A percentile compares a stretch with the other conserved stretches of the same genome.
phyloP scores from a whole-genome alignment of 2,113 vertebrate genomes.

The Zosterops hypoxanthus region DNA sequence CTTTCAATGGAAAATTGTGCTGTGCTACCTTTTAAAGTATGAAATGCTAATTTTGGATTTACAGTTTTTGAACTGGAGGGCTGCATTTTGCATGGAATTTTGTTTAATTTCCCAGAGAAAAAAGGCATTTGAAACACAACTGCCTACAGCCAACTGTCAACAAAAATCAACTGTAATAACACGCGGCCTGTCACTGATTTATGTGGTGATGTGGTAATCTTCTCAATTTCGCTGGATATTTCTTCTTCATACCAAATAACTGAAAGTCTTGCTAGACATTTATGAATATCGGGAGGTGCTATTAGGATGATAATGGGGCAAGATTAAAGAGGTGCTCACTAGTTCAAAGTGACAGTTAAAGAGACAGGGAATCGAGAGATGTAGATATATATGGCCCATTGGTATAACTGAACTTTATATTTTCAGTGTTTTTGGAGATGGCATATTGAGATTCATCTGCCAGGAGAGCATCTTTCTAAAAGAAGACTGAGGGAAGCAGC shows the following conservation, averaged over 20 bases:
- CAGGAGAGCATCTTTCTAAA: slow-evolving; percentile 55
- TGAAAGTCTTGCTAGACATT: slow-evolving; percentile 82
- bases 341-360: slow-evolving; percentile 79
- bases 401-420: slow-evolving; percentile 57
- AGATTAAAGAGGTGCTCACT: slow-evolving; percentile 80
- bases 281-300: slow-evolving; percentile 82
- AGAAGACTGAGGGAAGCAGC: slow-evolving; percentile 34
- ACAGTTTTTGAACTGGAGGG: slow-evolving; percentile 83
- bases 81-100: slow-evolving; percentile 86
- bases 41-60: slow-evolving; percentile 96
- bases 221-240: slow-evolving; percentile 84
- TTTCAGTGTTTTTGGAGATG: slow-evolving; percentile 69
- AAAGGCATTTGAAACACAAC: slow-evolving; percentile 84
- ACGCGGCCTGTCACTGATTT: slow-evolving; percentile 85
- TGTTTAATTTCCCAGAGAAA: slow-evolving; percentile 87
- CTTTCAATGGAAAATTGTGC: slow-evolving; percentile 95
- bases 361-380: slow-evolving; percentile 62
- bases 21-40: slow-evolving; percentile 93
- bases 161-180: slow-evolving; percentile 87
- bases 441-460: slow-evolving; percentile 75
- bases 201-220: slow-evolving; percentile 87
- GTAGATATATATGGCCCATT: slow-evolving; percentile 15
- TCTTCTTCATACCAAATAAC: slow-evolving; percentile 79
- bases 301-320: slow-evolving; percentile 83
- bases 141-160: slow-evolving; percentile 88